Percentiles rank a stretch among this genome's conserved stretches.
phyloP scores from a whole-genome alignment of 2,797 vertebrate species.

The Notolepis coatsorum region DNA sequence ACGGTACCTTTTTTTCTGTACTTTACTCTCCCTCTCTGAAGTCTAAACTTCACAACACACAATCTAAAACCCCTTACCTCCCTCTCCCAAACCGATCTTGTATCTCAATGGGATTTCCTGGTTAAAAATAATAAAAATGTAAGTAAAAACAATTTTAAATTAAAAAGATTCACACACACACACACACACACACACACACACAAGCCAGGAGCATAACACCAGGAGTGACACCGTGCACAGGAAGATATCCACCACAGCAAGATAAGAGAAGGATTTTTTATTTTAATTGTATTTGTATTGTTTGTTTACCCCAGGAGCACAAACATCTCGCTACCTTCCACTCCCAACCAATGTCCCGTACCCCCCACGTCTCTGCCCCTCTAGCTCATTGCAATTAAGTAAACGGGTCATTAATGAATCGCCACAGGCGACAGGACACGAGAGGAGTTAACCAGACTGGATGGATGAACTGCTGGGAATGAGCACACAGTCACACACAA shows the following conservation, averaged over 20 bases:
- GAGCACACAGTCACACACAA: background rate
- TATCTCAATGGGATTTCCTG: no score
- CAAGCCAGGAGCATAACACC: background rate
- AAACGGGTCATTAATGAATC: slow-evolving; percentile 81
- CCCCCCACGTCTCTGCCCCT: slow-evolving; percentile 53
- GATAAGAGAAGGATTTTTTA: background rate
- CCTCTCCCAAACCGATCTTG: no score
- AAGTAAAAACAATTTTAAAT: background rate
- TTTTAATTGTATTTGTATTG: slow-evolving; percentile 20
- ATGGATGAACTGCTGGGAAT: slow-evolving; percentile 68
- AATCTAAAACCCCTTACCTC: no score
- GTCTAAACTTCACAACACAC: no score
- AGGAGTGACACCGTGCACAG: slow-evolving; percentile 15
- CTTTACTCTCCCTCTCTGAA: no score
- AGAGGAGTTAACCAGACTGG: slow-evolving; percentile 70
- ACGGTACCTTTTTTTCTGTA: no score
- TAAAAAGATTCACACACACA: background rate
- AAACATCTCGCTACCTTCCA: slow-evolving; percentile 24
- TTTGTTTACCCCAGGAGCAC: slow-evolving; percentile 17
- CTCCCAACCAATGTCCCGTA: slow-evolving; percentile 23
- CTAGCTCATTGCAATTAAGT: slow-evolving; percentile 69
- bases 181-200: background rate
- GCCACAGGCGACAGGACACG: slow-evolving; percentile 67
- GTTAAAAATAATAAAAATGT: no score
- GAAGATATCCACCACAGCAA: no score